Conservation (phyloP, 2,888 invertebrate genomes). For the Athetis lepigone region DNA sequence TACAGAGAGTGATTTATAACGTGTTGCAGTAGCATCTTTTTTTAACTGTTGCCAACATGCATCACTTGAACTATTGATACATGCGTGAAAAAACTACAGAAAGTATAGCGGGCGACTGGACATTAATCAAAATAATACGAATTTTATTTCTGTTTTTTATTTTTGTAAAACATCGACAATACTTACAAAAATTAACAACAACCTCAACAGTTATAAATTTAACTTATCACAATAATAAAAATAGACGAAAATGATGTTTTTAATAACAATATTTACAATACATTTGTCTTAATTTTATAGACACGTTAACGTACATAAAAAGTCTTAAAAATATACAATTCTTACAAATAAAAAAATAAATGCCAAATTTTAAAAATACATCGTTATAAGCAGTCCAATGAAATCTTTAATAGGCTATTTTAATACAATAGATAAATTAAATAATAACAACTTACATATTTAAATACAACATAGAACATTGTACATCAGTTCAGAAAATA, state of each 20-base stretch:
- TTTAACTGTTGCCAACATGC: slow-evolving; percentile 37
- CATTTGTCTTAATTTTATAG: slow-evolving; percentile 45
- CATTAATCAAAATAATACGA: slow-evolving; percentile 44
- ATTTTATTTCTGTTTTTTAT: slow-evolving; percentile 48
- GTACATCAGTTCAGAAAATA: slow-evolving; percentile 57
- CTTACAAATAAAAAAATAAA: slow-evolving; percentile 57
- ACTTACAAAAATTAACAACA: slow-evolving; percentile 63
- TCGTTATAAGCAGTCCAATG: slow-evolving; percentile 38
- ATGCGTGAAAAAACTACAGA: slow-evolving; percentile 18
- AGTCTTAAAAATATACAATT: slow-evolving; percentile 45
- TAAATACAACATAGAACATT: slow-evolving; percentile 61
- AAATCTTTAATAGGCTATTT: slow-evolving; percentile 18
- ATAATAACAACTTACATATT: slow-evolving; percentile 31
- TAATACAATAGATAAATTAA: slow-evolving; percentile 30
- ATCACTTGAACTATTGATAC: slow-evolving; percentile 12
- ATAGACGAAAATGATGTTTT: slow-evolving; percentile 50
- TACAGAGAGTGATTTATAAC: slow-evolving; percentile 54
- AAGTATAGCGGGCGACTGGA: not conserved
- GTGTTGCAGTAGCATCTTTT: slow-evolving; percentile 73
- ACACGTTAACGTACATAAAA: slow-evolving; percentile 37
- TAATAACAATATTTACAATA: slow-evolving; percentile 62
- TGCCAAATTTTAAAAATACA: slow-evolving; percentile 56
- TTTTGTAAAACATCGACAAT: slow-evolving; percentile 59
- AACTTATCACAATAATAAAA: slow-evolving; percentile 75
- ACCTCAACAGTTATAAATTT: slow-evolving; percentile 60